Conservation (phyloP, 2,113 vertebrate genomes). For the Channa argus region DNA sequence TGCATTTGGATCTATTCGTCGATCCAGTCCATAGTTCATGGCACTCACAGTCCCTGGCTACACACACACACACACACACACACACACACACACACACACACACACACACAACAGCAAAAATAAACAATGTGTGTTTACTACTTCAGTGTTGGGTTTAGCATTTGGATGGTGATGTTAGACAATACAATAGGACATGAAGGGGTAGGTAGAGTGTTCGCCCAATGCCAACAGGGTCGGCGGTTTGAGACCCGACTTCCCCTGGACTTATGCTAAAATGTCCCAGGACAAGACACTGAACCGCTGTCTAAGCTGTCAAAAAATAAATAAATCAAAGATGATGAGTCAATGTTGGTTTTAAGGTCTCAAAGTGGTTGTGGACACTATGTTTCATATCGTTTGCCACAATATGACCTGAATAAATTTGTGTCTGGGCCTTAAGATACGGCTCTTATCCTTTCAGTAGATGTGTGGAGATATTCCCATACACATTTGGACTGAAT, state of each 20-base stretch:
- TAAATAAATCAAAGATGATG: too few species aligned
- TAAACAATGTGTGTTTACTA: conserved; percentile 25
- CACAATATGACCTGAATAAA: neutral
- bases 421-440: neutral
- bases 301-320: too few species aligned
- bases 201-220: conserved; percentile 10
- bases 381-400: neutral
- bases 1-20: conserved; percentile 88
- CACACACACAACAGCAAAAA: neutral
- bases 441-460: neutral
- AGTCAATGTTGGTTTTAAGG: too few species aligned
- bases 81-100: conserved; percentile 9
- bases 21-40: conserved; percentile 92
- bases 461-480: neutral
- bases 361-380: too few species aligned
- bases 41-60: conserved; percentile 90
- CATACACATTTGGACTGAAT: neutral
- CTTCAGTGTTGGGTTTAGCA: too few species aligned
- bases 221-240: too few species aligned
- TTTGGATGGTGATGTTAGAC: too few species aligned
- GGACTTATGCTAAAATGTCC: too few species aligned
- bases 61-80: conserved; percentile 21
- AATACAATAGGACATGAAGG: neutral
- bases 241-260: too few species aligned
- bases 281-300: too few species aligned